Evolutionary conservation across 2,888 invertebrate species (phyloP).

Genomic region (Aspidiotus destructor): DNA sequence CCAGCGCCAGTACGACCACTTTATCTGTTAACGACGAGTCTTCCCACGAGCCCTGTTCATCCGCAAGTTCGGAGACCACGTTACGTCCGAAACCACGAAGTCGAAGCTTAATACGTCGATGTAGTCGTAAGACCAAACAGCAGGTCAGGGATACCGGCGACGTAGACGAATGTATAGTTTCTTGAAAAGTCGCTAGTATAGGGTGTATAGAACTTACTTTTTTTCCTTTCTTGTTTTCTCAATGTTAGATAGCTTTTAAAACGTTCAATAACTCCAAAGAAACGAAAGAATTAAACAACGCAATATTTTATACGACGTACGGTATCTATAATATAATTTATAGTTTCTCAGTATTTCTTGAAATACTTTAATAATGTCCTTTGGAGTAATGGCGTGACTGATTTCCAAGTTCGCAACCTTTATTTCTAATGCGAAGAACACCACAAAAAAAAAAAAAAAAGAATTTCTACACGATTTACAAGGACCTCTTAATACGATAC

Average conservation of each 20-base stretch:
- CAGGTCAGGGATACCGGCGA: slow-evolving; percentile 56
- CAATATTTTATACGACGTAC: no score
- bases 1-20: slow-evolving; percentile 40
- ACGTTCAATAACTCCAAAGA: no score
- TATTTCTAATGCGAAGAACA: no score
- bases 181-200: slow-evolving; percentile 45
- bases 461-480: no score
- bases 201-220: neutral
- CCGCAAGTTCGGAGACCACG: slow-evolving; percentile 23
- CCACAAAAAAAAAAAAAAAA: no score
- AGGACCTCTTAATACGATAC: no score
- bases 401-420: no score
- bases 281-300: no score
- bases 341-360: no score
- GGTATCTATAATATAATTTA: no score
- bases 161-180: slow-evolving; percentile 58
- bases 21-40: slow-evolving; percentile 39
- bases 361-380: no score
- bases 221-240: neutral
- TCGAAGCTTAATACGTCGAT: slow-evolving; percentile 65
- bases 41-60: slow-evolving; percentile 17
- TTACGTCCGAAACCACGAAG: slow-evolving; percentile 53
- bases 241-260: neutral
- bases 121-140: slow-evolving; percentile 68
- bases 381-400: no score